Evolutionary conservation across 2,113 vertebrate species (phyloP).

Genomic region (Microcebus griseorufus): DNA sequence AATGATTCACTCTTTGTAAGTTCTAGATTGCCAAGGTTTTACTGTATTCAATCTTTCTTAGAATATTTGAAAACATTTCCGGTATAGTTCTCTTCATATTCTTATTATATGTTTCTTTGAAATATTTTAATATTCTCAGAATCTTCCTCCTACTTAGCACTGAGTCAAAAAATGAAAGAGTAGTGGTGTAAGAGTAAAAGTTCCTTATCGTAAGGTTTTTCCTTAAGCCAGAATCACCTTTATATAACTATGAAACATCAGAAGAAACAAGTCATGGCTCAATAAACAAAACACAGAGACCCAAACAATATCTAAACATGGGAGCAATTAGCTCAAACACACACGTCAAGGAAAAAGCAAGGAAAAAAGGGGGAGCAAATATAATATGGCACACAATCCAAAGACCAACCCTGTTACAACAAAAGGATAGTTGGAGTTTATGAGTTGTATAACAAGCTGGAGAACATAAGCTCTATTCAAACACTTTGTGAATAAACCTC

Average conservation of each 20-base stretch:
- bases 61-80: slow-evolving; percentile 73
- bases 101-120: slow-evolving; percentile 73
- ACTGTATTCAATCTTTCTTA: slow-evolving; percentile 72
- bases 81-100: slow-evolving; percentile 57
- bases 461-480: neutral
- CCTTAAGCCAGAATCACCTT: slow-evolving; percentile 35
- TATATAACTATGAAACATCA: neutral
- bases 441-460: neutral
- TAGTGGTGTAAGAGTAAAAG: slow-evolving; percentile 59
- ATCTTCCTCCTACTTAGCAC: slow-evolving; percentile 71
- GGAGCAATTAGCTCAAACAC: neutral
- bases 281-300: neutral
- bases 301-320: neutral
- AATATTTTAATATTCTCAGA: slow-evolving; percentile 77
- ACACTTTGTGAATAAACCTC: neutral
- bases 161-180: slow-evolving; percentile 75
- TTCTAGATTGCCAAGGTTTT: slow-evolving; percentile 58
- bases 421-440: neutral
- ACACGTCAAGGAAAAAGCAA: too few relatives aligned
- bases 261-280: neutral
- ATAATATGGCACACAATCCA: neutral
- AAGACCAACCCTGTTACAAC: neutral
- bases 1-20: slow-evolving; percentile 61
- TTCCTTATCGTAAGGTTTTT: slow-evolving; percentile 49
- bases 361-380: neutral